Base-by-base conservation (phyloP, 35 echinoderm and acorn worm genomes). In the Chiridota heheva region DNA sequence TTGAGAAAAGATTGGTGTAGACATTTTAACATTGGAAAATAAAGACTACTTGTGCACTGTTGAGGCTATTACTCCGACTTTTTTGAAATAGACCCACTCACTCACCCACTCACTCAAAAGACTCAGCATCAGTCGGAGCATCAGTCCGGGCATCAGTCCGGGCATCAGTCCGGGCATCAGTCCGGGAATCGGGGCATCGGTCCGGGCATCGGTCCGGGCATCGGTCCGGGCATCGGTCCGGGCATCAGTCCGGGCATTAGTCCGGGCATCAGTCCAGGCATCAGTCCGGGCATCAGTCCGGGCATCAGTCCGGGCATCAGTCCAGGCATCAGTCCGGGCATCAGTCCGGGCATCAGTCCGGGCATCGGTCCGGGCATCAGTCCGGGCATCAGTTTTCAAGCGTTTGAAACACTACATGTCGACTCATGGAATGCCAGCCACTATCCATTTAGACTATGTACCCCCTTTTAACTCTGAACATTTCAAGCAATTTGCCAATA, bases 1-100 rank as follows among this genome's bases (percentile, higher is more conserved):
- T 42, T 92, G 82, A 76, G 74, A 92, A 32, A 86, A 92, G 38
- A 67, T 92, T 16, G 83, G 66, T 31, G 76, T 74, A 18, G 79
- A 90, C 55, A 73, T 92, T 36, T 86, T 86, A 24, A 65, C 68
- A 17, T 17, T 86, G 4, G 81, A 86, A 10, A 45, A 53, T n/a
- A 13, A 58, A 25, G 68, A 82, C 28, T 91, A 60, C 43, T 13
- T 86, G 16, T 78, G 82, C 32, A 86, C 82, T 7, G 89, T 87
- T 2, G 74, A 80, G n/a, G n/a, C 48, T 90, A 90, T 44, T 76
- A 76, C 56, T 90, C 69, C 0, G 81, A 90, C 36, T 83, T 66
- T 32, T 90, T 90, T 29, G 67, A 84, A 44, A 57, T 84, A 7
- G 87, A 90, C 34, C 13, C 49, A 8, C 30, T 90, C 0, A 13